Conservation (phyloP, 2,888 invertebrate species). For the Nematopogon swammerdamellus region DNA sequence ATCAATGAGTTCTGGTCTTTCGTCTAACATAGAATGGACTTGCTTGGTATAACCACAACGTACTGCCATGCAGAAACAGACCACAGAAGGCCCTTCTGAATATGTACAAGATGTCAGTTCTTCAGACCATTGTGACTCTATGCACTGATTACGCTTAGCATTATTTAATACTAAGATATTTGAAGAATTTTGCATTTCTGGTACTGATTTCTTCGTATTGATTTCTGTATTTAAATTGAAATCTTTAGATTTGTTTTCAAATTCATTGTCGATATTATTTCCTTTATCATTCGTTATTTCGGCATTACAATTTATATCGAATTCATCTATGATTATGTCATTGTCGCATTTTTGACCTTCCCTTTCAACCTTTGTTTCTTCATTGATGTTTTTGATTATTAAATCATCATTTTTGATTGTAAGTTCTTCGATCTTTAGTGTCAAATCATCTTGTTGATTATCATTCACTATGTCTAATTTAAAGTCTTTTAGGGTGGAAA, state of each 20-base stretch:
- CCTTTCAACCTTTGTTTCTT: slow-evolving; percentile 17
- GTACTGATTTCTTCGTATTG: too few relatives aligned
- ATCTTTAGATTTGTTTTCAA: too few relatives aligned
- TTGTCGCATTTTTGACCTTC: too few relatives aligned
- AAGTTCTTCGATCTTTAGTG: slow-evolving; percentile 23
- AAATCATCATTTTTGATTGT: slow-evolving; percentile 8
- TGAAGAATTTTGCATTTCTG: too few relatives aligned
- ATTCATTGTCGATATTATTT: too few relatives aligned
- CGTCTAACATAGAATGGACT: slow-evolving; percentile 38
- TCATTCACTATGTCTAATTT: too few relatives aligned
- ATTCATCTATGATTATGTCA: slow-evolving; percentile 10
- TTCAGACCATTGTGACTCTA: slow-evolving; percentile 33
- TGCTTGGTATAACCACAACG: slow-evolving; percentile 39
- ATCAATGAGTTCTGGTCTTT: slow-evolving; percentile 41
- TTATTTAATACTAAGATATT: not conserved
- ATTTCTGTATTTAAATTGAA: too few relatives aligned
- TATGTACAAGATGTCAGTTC: slow-evolving; percentile 34
- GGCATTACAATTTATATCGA: slow-evolving; percentile 14
- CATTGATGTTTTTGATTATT: slow-evolving; percentile 18
- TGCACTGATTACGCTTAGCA: not conserved
- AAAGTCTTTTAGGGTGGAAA: too few relatives aligned
- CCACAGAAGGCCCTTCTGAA: slow-evolving; percentile 31
- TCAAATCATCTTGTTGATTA: slow-evolving; percentile 15
- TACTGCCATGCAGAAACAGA: slow-evolving; percentile 45
- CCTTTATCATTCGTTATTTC: slow-evolving; percentile 15